Conservation (phyloP, 2,113 vertebrate genomes). For the Clarias macrocephalus region DNA sequence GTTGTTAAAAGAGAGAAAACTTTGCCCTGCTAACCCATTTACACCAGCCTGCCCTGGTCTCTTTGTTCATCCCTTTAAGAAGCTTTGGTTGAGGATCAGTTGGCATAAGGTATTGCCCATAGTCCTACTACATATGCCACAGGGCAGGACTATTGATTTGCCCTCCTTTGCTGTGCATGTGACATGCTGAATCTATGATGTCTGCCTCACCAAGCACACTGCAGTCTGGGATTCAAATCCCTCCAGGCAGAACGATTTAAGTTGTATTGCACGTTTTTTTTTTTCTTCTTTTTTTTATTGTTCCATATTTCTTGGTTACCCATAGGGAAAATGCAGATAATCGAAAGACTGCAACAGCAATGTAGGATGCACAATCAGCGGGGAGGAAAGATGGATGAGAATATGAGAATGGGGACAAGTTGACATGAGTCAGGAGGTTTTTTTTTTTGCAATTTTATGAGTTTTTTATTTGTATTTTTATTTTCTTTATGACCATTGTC, state of each 20-base stretch:
- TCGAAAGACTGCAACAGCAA: slow-evolving; percentile 55
- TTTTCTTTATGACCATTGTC: neutral
- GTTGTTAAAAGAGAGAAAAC: neutral
- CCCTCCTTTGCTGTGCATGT: slow-evolving; percentile 58
- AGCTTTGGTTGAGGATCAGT: neutral
- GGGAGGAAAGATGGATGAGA: slow-evolving; percentile 5
- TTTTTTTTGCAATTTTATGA: neutral
- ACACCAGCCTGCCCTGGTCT: neutral
- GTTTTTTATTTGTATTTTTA: neutral
- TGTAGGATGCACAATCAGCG: slow-evolving; percentile 8
- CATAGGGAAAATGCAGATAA: slow-evolving; percentile 62
- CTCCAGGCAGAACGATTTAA: slow-evolving; percentile 61
- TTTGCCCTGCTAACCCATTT: neutral
- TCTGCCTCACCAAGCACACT: slow-evolving; percentile 63
- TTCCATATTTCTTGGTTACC: slow-evolving; percentile 43
- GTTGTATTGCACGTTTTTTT: slow-evolving; percentile 54
- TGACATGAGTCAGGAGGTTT: neutral
- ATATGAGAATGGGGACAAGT: slow-evolving; percentile 53
- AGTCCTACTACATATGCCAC: neutral
- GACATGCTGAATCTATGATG: slow-evolving; percentile 61
- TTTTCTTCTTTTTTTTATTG: slow-evolving; percentile 49
- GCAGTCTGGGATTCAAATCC: slow-evolving; percentile 64
- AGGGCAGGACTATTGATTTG: slow-evolving; percentile 64
- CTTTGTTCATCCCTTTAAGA: slow-evolving; percentile 1
- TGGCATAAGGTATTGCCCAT: neutral